Evolutionary conservation across 2,113 vertebrate species (phyloP).

Genomic region (Antechinus flavipes): DNA sequence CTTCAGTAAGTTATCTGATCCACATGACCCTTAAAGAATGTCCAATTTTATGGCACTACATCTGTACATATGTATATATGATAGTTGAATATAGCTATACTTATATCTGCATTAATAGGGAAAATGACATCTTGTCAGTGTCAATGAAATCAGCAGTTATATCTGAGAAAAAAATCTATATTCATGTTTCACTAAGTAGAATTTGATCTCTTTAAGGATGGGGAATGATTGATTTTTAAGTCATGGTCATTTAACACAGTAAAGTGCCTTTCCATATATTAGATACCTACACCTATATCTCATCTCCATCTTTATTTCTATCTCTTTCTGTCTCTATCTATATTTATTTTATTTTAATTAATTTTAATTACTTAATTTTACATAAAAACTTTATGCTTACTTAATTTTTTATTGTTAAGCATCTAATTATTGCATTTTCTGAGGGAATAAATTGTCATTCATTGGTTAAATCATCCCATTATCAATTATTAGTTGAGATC

Average conservation of each 20-base stretch:
- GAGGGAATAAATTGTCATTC: neutral
- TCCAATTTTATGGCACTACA: neutral
- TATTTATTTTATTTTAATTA: neutral
- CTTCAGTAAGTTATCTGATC: constrained; percentile 86
- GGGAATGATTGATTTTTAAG: neutral
- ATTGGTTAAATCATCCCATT: neutral
- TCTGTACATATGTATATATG: neutral
- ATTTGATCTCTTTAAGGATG: neutral
- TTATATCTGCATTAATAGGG: neutral
- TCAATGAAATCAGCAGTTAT: neutral
- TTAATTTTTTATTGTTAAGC: neutral
- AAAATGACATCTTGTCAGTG: neutral
- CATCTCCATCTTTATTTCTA: neutral
- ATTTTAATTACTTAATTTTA: neutral
- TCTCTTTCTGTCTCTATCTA: neutral
- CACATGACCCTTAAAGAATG: neutral
- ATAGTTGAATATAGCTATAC: neutral
- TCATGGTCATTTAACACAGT: neutral
- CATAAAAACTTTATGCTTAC: too few relatives aligned
- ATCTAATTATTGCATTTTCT: neutral
- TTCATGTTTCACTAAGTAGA: neutral
- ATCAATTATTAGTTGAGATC: neutral
- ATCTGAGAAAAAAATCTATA: neutral
- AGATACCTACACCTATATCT: neutral
- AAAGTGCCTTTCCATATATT: neutral